Conservation (phyloP, 2,888 invertebrate species). For the Leptinotarsa juncta region DNA sequence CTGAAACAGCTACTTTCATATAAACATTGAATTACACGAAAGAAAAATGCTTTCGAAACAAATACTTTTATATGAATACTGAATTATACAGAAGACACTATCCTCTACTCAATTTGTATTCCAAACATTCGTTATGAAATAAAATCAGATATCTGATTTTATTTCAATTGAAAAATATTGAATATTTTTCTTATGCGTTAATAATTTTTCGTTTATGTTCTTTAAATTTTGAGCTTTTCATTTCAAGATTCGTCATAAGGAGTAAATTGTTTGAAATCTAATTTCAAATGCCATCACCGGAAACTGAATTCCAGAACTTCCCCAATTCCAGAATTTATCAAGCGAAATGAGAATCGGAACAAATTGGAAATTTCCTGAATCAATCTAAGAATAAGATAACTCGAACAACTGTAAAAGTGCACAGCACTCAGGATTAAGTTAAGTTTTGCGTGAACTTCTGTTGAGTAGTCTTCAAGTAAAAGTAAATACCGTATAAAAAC, state of each 20-base stretch:
- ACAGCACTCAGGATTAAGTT: slow-evolving; percentile 17
- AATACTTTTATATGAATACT: too few species aligned
- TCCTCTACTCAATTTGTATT: too few species aligned
- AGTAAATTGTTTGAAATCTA: background rate
- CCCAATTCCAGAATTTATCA: slow-evolving; percentile 3
- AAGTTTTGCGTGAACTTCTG: slow-evolving; percentile 16
- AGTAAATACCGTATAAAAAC: slow-evolving; percentile 3
- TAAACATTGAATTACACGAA: too few species aligned
- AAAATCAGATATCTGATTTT: too few species aligned
- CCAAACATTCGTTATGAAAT: too few species aligned
- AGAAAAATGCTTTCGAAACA: too few species aligned
- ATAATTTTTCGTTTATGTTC: background rate
- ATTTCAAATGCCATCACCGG: background rate
- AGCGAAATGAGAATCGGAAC: slow-evolving; percentile 10
- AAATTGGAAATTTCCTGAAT: slow-evolving; percentile 10
- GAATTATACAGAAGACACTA: too few species aligned
- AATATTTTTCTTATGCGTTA: too few species aligned
- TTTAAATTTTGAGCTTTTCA: background rate
- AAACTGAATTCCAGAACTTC: background rate
- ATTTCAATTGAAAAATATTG: too few species aligned
- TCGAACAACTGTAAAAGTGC: slow-evolving; percentile 12
- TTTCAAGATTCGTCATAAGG: background rate
- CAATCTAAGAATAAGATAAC: background rate
- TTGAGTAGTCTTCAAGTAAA: slow-evolving; percentile 1
- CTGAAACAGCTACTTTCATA: too few species aligned